phyloP scores from a whole-genome alignment of 2,113 vertebrate species.

The Brachypteracias leptosomus region DNA sequence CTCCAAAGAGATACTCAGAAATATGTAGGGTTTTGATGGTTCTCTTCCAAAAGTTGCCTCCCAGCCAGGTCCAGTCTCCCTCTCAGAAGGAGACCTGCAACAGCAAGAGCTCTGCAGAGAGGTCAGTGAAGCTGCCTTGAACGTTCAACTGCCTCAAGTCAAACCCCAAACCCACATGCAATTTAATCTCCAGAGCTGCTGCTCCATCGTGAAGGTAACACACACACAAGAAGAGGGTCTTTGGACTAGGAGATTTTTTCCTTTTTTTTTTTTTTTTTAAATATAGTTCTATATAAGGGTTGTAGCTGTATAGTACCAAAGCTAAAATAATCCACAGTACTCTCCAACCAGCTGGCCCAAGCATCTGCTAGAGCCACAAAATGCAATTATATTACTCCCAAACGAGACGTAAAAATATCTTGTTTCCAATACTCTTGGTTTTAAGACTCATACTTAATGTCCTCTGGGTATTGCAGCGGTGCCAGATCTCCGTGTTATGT shows the following conservation, averaged over 20 bases:
- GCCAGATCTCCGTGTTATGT: conserved; percentile 73
- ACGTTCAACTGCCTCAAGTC: not conserved
- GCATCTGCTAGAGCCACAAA: conserved; percentile 89
- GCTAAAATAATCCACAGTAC: conserved; percentile 66
- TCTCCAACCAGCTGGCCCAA: conserved; percentile 90
- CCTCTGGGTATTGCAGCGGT: conserved; percentile 75
- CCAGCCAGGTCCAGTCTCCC: not conserved
- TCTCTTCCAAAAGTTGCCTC: not conserved
- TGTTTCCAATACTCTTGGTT: conserved; percentile 86
- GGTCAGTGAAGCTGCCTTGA: not conserved
- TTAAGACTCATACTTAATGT: conserved; percentile 86
- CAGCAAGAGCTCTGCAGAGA: not conserved
- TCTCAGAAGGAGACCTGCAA: not conserved
- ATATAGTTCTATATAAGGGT: conserved; percentile 44
- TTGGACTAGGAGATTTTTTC: not conserved
- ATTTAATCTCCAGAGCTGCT: conserved; percentile 3
- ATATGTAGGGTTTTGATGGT: not conserved
- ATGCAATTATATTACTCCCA: conserved; percentile 87
- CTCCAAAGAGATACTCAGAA: not conserved
- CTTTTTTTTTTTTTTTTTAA: not conserved
- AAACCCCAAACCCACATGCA: not conserved
- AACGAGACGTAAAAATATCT: conserved; percentile 91
- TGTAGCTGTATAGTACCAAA: conserved; percentile 67
- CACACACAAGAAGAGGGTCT: not conserved
- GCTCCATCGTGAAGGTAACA: not conserved